Percentiles rank a stretch among this genome's conserved stretches.
Conservation (phyloP, 2,113 vertebrate species). For the Podocnemis expansa region DNA sequence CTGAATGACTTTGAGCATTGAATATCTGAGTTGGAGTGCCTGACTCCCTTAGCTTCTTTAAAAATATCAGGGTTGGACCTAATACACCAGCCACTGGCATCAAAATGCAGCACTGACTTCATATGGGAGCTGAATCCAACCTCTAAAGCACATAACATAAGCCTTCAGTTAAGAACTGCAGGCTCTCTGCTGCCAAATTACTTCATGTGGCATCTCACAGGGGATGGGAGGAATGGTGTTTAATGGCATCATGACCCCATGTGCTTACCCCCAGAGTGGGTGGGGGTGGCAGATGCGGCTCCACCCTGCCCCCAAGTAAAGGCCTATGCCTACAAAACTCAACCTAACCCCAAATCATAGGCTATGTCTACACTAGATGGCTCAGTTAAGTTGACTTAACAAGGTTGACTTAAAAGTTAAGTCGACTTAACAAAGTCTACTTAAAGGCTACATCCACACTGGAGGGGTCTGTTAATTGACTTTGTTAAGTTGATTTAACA, state of each 20-base stretch:
- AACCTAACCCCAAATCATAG: background rate
- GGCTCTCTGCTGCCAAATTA: background rate
- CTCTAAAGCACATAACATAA: background rate
- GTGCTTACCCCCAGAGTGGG: no score
- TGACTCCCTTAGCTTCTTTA: background rate
- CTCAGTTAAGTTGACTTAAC: no score
- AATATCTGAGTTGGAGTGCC: background rate
- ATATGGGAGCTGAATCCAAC: background rate
- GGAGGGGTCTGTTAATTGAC: no score
- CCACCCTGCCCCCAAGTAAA: background rate
- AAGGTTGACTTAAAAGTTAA: no score
- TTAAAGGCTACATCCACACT: no score
- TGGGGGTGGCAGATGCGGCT: no score
- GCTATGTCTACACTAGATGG: no score
- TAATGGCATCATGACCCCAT: background rate
- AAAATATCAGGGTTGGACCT: background rate
- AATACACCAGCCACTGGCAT: background rate
- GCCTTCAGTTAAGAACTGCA: background rate
- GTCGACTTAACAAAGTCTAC: no score
- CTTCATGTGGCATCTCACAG: background rate
- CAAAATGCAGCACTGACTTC: background rate
- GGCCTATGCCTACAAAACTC: background rate
- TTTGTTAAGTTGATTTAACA: no score
- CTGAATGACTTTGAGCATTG: fast-evolving
- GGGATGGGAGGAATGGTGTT: background rate